A percentile compares a stretch with the other conserved stretches of the same genome.
These are phyloP conservation scores for Menidia beryllina DNA, from an alignment of 2,113 vertebrate species.

Conservation along the genomic window DNA sequence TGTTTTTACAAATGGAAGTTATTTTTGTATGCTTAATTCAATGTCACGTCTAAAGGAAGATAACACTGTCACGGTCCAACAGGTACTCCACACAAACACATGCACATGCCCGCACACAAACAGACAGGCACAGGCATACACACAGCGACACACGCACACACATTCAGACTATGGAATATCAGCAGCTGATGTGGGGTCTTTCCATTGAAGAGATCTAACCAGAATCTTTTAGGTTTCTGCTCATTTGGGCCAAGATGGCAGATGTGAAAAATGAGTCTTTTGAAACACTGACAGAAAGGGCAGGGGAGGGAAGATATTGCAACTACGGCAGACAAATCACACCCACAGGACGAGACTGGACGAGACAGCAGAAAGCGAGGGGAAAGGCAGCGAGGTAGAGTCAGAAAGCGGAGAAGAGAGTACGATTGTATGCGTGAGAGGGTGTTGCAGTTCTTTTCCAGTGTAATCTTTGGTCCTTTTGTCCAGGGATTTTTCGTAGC, in stretches of 20 bases:
- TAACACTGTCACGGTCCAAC: slow-evolving; percentile 34
- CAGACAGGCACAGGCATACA: slow-evolving; percentile 19
- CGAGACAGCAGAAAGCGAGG: slow-evolving; percentile 48
- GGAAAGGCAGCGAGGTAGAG: slow-evolving; percentile 67
- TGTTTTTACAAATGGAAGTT: slow-evolving; percentile 65
- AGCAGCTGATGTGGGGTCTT: slow-evolving; percentile 49
- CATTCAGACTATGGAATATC: slow-evolving; percentile 32
- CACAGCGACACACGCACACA: slow-evolving; percentile 13
- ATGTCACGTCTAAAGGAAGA: slow-evolving; percentile 44
- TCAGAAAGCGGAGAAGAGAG: slow-evolving; percentile 63
- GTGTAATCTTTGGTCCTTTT: slow-evolving; percentile 72
- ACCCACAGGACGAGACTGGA: slow-evolving; percentile 63
- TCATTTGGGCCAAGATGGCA: slow-evolving; percentile 24
- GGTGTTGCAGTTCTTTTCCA: slow-evolving; percentile 56
- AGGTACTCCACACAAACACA: slow-evolving; percentile 8
- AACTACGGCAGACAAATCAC: slow-evolving; percentile 58
- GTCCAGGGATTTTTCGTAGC: slow-evolving; percentile 31
- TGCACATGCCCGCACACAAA: slow-evolving; percentile 8
- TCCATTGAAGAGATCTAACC: slow-evolving; percentile 27
- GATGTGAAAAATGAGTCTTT: slow-evolving; percentile 21
- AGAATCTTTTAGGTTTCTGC: slow-evolving; percentile 27
- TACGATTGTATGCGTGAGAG: slow-evolving; percentile 21
- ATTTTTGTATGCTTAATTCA: slow-evolving; percentile 57
- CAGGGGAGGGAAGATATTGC: slow-evolving; percentile 36
- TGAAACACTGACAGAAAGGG: slow-evolving; percentile 29